Conservation (phyloP, 2,113 vertebrate species). For the Petrocephalus microphthalmus region DNA sequence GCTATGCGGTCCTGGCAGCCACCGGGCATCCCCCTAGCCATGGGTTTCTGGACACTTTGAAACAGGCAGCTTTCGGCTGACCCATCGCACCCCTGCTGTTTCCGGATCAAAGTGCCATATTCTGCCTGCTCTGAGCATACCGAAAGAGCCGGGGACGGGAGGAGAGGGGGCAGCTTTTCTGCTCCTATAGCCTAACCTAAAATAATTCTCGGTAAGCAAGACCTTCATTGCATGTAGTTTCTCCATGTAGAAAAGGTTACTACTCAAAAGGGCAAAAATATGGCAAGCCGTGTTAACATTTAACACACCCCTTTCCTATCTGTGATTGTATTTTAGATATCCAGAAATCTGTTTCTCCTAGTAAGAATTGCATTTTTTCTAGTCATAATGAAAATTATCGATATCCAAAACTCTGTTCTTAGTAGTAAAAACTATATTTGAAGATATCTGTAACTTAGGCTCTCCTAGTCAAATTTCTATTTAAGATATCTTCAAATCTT, state of each 20-base stretch:
- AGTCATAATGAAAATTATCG: too few species aligned
- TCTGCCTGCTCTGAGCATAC: slow-evolving; percentile 13
- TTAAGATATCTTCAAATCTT: too few species aligned
- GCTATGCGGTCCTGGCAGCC: background rate
- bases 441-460: too few species aligned
- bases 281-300: background rate
- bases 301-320: too few species aligned
- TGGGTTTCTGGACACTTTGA: background rate
- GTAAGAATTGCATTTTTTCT: too few species aligned
- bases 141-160: slow-evolving; percentile 18
- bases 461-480: too few species aligned
- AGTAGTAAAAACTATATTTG: too few species aligned
- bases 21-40: background rate
- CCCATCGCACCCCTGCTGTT: background rate
- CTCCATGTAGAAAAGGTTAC: background rate
- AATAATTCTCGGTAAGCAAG: background rate
- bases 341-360: too few species aligned
- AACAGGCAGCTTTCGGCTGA: background rate
- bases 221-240: background rate
- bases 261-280: background rate
- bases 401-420: too few species aligned
- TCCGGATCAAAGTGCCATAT: background rate
- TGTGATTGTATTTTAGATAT: too few species aligned
- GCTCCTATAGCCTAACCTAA: background rate
- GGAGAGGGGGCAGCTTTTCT: background rate